Evolutionary conservation across 2,888 invertebrate species (phyloP), one percentile per base, ranked within the genome.

Genomic region (Tortrix viridana): DNA sequence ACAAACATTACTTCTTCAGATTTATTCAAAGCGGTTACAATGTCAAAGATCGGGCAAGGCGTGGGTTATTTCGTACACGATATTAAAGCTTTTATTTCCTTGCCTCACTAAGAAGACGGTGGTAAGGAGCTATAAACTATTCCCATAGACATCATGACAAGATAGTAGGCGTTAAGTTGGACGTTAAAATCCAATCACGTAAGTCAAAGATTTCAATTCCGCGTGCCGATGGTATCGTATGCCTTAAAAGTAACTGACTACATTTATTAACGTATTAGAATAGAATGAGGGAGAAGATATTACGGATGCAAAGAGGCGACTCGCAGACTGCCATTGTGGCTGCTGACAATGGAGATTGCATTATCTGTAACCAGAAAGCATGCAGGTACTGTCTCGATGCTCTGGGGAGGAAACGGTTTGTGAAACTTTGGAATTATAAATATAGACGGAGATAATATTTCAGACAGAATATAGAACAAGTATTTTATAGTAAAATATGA

Each of bases 311-410:
- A 74, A 74, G 71, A 72, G 72, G 74, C 59, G 58, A 56, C 74
- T 71, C 65, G 71, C 67, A 65, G 69, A 53, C 71, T 69, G 70
- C 74, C 69, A 79, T 82, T 82, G 81, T 82, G 71, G 76, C 65
- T 72, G 69, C 71, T 79, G 78, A 83, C 82, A 82, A 81, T 82
- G 74, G 76, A 74, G 77, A 60, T 67, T 60, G 64, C 77, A 81
- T 82, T 83, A 78, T 73, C 73, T 77, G 71, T 67, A 76, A 79
- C 76, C 77, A 74, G 76, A 74, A 73, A 65, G 67, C 70, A 64
- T 60, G 48, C 56, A 38, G 46, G 52, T 58, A 41, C 55, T 71
- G 68, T 70, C 61, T 71, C 69, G 74, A 74, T 74, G 65, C 71
- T 71, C 72, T 59, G 38, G 67, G 66, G 74, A 76, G 70, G 70